Evolutionary conservation across 2,888 invertebrate species (phyloP).

Genomic region (Smittia sp.): DNA sequence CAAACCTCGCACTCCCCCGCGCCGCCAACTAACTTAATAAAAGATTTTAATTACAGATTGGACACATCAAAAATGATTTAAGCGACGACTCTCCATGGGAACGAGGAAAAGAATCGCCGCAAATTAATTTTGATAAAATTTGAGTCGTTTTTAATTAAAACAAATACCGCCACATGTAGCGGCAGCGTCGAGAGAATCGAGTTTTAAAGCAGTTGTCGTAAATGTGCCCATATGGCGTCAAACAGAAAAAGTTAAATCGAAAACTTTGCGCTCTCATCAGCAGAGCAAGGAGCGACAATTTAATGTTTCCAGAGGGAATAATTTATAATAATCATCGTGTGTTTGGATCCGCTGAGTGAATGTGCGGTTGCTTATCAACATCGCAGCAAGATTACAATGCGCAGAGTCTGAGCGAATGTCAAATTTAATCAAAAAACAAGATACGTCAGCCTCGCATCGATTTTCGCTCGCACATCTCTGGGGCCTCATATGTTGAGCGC

Average conservation of each 20-base stretch:
- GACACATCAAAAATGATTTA: constrained; percentile 25
- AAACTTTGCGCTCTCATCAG: constrained; percentile 1
- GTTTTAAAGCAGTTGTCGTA: neutral
- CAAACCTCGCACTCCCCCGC: neutral
- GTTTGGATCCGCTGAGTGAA: neutral
- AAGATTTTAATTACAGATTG: constrained; percentile 33
- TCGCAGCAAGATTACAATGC: too few relatives aligned
- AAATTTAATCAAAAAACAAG: constrained; percentile 2
- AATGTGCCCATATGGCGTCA: constrained; percentile 16
- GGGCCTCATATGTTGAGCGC: neutral
- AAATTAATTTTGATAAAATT: constrained; percentile 19
- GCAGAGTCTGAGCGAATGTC: neutral
- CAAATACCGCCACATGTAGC: constrained; percentile 9
- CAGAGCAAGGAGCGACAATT: neutral
- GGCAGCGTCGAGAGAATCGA: neutral
- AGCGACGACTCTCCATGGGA: constrained; percentile 1
- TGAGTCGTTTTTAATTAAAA: constrained; percentile 21
- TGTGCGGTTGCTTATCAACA: constrained; percentile 1
- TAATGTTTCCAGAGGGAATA: constrained; percentile 22
- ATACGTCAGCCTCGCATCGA: neutral
- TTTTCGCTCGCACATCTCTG: neutral
- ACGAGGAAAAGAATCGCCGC: neutral
- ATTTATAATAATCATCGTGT: constrained; percentile 32
- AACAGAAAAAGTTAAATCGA: neutral
- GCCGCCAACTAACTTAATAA: constrained; percentile 9